Percentiles rank a stretch among this genome's conserved stretches.
These are phyloP conservation scores for Myotis vivesi DNA, from an alignment of 2,797 vertebrate genomes.

Conservation along the genomic window DNA sequence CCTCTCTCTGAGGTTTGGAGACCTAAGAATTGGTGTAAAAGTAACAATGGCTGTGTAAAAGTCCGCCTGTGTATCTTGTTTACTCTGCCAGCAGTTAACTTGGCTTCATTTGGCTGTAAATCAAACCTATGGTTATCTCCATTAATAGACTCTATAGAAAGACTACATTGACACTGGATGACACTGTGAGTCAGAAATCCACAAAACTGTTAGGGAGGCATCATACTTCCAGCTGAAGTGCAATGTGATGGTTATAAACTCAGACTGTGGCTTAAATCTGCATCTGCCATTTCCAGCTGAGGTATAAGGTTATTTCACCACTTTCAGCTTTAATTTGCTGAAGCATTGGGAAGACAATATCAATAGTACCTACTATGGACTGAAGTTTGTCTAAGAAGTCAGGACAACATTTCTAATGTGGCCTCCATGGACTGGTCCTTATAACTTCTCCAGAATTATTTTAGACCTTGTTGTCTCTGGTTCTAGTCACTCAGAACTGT, in stretches of 20 bases:
- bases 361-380: no score
- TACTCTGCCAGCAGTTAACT: background rate
- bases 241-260: background rate
- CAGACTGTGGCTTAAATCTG: background rate
- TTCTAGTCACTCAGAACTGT: background rate
- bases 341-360: background rate
- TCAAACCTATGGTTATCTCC: background rate
- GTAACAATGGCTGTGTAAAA: background rate
- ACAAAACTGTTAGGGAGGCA: background rate
- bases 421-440: background rate
- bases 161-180: background rate
- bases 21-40: background rate
- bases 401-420: background rate
- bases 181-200: background rate
- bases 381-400: background rate
- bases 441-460: background rate
- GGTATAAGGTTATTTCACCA: background rate
- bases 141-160: background rate
- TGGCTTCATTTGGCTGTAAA: background rate
- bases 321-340: background rate
- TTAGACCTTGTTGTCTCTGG: background rate
- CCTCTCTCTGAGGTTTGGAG: background rate
- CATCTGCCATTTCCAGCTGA: background rate
- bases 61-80: background rate
- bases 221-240: background rate